Evolutionary conservation across 2,797 vertebrate genomes (phyloP).

Genomic region (Basileuterus tristriatus): DNA sequence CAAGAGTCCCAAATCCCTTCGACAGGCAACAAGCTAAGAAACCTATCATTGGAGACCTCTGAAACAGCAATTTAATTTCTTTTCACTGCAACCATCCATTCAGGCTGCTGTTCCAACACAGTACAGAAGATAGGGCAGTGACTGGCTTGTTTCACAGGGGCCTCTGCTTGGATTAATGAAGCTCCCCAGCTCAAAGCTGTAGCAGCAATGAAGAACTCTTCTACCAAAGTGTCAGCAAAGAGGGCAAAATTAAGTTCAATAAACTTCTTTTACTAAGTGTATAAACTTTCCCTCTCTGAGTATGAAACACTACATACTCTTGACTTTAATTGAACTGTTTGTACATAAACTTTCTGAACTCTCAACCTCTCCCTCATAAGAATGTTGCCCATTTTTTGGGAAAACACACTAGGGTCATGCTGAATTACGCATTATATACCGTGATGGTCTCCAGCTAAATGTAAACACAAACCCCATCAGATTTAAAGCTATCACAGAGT

Average conservation of each 20-base stretch:
- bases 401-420: not conserved
- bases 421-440: not conserved
- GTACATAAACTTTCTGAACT: not conserved
- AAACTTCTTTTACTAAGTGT: not conserved
- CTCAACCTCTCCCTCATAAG: not conserved
- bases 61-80: not conserved
- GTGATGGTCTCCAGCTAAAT: not conserved
- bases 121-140: not conserved
- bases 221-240: not conserved
- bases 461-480: not conserved
- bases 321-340: not conserved
- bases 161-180: not conserved
- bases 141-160: not conserved
- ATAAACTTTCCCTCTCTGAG: not conserved
- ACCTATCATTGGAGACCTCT: rapidly evolving
- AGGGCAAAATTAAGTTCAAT: not conserved
- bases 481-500: not conserved
- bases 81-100: not conserved
- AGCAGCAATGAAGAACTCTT: not conserved
- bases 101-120: not conserved
- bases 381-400: not conserved
- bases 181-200: not conserved
- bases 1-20: not conserved
- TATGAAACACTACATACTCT: not conserved
- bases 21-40: not conserved